Evolutionary conservation across 92 coral and sea anemone species (phyloP).

Genomic region (Porites evermanni): DNA sequence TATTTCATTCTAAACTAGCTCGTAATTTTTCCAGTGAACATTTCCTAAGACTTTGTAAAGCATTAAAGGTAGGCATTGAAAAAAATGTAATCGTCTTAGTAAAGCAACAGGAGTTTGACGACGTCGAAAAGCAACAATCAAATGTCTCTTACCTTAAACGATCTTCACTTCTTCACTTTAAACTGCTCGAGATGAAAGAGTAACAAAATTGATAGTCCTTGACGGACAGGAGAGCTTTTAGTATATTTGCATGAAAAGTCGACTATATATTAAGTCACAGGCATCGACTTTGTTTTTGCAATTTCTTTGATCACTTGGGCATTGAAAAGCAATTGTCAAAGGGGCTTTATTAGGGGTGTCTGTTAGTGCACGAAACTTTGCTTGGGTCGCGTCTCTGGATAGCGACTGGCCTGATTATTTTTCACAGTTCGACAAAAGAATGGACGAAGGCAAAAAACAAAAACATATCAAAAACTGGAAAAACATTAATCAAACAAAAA

Average conservation of each 20-base stretch:
- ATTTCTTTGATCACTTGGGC: slow-evolving; percentile 38
- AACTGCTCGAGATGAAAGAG: slow-evolving; percentile 26
- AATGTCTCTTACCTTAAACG: slow-evolving; percentile 27
- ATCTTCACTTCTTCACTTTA: neutral
- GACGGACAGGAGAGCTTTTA: slow-evolving; percentile 9
- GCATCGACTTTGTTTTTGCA: slow-evolving; percentile 15
- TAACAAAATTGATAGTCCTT: slow-evolving; percentile 44
- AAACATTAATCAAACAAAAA: too few species aligned
- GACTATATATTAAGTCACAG: slow-evolving; percentile 15
- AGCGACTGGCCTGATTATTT: too few species aligned
- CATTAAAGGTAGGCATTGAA: slow-evolving; percentile 24
- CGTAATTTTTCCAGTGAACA: neutral
- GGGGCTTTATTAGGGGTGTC: slow-evolving; percentile 10
- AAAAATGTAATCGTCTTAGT: slow-evolving; percentile 24
- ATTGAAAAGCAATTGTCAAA: slow-evolving; percentile 30
- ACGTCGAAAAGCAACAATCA: slow-evolving; percentile 23
- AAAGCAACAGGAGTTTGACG: neutral
- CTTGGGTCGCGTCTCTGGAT: neutral
- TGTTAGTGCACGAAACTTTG: slow-evolving; percentile 24
- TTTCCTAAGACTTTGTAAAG: neutral
- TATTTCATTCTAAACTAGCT: neutral
- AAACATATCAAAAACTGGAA: too few species aligned
- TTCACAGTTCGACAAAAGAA: too few species aligned
- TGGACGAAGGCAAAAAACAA: too few species aligned
- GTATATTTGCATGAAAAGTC: slow-evolving; percentile 37